phyloP scores from a whole-genome alignment of 2,888 invertebrate genomes.

The Serripes groenlandicus region DNA sequence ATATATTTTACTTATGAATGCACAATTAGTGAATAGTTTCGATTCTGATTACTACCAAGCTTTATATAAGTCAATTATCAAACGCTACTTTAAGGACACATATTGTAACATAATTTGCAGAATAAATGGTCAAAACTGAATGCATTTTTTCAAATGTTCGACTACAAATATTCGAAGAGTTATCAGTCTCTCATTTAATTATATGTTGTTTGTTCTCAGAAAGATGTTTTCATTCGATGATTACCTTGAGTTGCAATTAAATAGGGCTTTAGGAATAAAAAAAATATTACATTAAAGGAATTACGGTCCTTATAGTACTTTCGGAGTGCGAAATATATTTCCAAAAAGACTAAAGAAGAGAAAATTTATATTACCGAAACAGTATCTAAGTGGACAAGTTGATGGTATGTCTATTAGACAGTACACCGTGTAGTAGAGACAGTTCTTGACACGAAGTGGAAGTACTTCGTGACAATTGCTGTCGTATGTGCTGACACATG shows the following conservation, averaged over 20 bases:
- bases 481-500: not conserved
- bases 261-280: not conserved
- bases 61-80: not conserved
- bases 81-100: not conserved
- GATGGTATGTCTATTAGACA: not conserved
- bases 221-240: no score
- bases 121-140: not conserved
- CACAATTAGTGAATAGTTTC: not conserved
- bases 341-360: not conserved
- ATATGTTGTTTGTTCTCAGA: not conserved
- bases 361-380: constrained; percentile 7
- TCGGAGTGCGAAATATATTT: not conserved
- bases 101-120: not conserved
- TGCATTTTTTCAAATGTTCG: not conserved
- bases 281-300: not conserved
- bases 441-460: constrained; percentile 2
- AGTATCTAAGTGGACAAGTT: not conserved
- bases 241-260: not conserved
- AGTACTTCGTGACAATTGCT: not conserved
- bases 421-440: constrained; percentile 1
- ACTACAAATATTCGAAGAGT: not conserved
- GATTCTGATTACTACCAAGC: not conserved
- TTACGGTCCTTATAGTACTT: not conserved
- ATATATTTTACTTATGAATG: no score
- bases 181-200: not conserved